Evolutionary conservation across 92 coral and sea anemone species (phyloP).

Genomic region (Parazoanthus atlanticus): DNA sequence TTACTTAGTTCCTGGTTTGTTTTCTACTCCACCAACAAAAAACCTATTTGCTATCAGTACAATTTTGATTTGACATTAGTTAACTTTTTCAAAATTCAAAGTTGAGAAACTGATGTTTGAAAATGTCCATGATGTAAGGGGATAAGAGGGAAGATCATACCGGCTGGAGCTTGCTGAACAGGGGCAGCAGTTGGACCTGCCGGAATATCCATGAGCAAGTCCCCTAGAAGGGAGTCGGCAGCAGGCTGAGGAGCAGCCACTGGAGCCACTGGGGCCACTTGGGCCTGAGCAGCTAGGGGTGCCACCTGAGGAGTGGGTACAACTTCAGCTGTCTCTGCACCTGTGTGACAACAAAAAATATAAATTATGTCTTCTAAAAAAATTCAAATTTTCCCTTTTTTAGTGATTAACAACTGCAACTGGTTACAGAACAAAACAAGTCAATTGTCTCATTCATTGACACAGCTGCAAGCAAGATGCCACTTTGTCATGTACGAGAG

Average conservation of each 20-base stretch:
- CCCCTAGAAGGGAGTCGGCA: constrained; percentile 89
- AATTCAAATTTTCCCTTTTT: too few species aligned
- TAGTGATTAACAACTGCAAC: too few species aligned
- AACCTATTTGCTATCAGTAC: too few species aligned
- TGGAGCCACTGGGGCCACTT: constrained; percentile 57
- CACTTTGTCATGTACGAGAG: too few species aligned
- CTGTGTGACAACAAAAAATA: constrained; percentile 32
- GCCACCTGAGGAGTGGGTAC: constrained; percentile 67
- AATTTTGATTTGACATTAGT: too few species aligned
- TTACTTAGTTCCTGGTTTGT: too few species aligned
- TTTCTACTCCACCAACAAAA: too few species aligned
- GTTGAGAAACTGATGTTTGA: neutral
- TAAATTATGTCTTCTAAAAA: too few species aligned
- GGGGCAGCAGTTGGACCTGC: constrained; percentile 48
- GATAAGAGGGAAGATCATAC: constrained; percentile 2
- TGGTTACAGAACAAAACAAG: too few species aligned
- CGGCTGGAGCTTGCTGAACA: constrained; percentile 61
- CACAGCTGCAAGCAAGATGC: too few species aligned
- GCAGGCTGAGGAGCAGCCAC: constrained; percentile 69
- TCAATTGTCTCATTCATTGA: too few species aligned
- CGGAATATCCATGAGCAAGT: constrained; percentile 78
- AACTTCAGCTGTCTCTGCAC: constrained; percentile 90
- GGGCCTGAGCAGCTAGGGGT: constrained; percentile 57
- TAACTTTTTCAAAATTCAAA: neutral
- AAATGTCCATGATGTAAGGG: neutral